These are phyloP conservation scores for Rallus limicola DNA, from an alignment of 2,113 vertebrate species.

Conservation along the genomic window DNA sequence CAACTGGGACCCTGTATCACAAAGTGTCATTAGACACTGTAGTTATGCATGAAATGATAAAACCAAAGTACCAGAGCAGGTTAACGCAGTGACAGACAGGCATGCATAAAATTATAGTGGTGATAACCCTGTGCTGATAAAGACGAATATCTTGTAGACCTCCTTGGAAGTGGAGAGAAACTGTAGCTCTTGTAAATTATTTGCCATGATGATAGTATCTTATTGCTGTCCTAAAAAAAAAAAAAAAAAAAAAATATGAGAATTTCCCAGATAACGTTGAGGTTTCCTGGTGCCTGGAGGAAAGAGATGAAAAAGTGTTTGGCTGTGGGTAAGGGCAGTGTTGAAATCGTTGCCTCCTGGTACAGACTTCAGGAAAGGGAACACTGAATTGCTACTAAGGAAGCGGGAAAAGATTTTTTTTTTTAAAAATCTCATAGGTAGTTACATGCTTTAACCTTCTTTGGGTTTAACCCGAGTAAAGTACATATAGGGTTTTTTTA, in stretches of 20 bases:
- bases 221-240: neutral
- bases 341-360: fast-evolving
- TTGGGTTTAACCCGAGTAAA: neutral
- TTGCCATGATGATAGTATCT: neutral
- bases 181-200: neutral
- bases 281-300: neutral
- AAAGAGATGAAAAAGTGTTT: neutral
- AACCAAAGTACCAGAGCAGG: neutral
- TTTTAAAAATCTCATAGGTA: neutral
- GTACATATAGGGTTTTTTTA: neutral
- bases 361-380: neutral
- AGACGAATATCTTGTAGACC: neutral
- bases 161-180: neutral
- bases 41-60: neutral
- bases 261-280: neutral
- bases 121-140: neutral
- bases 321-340: neutral
- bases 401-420: neutral
- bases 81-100: neutral
- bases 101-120: fast-evolving
- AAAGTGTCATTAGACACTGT: neutral
- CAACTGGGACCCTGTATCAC: neutral
- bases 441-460: neutral
- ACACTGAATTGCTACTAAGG: neutral
- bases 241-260: neutral